A percentile compares a stretch with the other conserved stretches of the same genome.
phyloP scores from a whole-genome alignment of 2,113 vertebrate species.

The Halcyon senegalensis region DNA sequence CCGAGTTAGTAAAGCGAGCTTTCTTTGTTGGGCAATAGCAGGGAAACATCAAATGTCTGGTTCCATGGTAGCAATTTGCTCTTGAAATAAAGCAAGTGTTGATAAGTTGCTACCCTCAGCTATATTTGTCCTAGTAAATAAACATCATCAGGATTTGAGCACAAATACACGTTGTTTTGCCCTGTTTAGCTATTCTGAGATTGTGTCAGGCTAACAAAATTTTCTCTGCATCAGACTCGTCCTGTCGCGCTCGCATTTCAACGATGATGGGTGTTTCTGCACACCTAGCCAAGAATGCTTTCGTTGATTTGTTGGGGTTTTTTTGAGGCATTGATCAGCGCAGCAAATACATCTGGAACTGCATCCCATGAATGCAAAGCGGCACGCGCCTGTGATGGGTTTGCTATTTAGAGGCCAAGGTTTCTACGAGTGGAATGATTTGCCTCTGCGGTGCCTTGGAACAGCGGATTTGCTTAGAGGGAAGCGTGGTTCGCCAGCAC shows the following conservation, averaged over 20 bases:
- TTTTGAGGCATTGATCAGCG: background rate
- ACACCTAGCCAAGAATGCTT: background rate
- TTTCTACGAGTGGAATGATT: background rate
- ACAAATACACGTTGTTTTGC: constrained; percentile 46
- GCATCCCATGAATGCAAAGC: background rate
- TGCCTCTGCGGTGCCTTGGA: background rate
- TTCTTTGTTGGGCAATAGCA: constrained; percentile 33
- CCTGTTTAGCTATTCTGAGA: constrained; percentile 47
- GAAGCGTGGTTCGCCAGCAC: background rate
- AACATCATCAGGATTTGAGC: constrained; percentile 55
- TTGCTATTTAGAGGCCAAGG: background rate
- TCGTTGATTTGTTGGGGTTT: background rate
- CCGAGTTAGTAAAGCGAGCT: constrained; percentile 12
- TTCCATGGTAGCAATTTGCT: constrained; percentile 64
- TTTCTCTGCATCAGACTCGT: background rate
- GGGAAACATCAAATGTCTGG: constrained; percentile 66
- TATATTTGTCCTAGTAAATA: constrained; percentile 69
- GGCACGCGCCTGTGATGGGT: background rate
- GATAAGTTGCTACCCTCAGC: constrained; percentile 62
- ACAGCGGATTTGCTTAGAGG: background rate
- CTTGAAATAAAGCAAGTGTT: constrained; percentile 57
- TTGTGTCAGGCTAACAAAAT: background rate
- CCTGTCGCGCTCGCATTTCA: accelerated
- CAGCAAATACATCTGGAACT: background rate
- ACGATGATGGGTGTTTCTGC: background rate